Base-by-base conservation (phyloP, 2,113 vertebrate genomes). In the Girardinichthys multiradiatus region DNA sequence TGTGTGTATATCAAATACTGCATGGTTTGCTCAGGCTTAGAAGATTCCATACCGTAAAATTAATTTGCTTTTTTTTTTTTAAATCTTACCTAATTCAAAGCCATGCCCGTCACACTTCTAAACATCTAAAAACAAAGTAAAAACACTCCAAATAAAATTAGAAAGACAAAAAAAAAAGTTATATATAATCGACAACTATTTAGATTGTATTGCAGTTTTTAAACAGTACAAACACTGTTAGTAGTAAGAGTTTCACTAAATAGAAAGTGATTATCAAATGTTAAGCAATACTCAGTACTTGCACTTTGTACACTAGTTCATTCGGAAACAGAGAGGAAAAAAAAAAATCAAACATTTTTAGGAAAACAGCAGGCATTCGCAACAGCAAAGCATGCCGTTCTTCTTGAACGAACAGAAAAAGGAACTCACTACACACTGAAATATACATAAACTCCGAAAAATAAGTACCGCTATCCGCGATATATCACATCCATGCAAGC, bases 201-300 rank as follows among this genome's bases (percentile, higher is more conserved):
- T 94, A 92, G 96, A 96, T 95, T 95, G 96, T 97, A 98, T 94
- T 97, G 97, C 96, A 96, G 95, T 96, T 97, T 64, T 95, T 92
- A 88, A 95, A 96, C 95, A 95, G 95, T 95, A 96, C 91, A 95
- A 96, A 97, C 93, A 96, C 95, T 93, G 95, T 94, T 92, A 88
- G 91, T 92, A 93, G 82, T 92, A 90, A 91, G 89, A 92, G 91
- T 92, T 94, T 90, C 95, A 96, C 92, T 95, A 95, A 95, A 96
- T 89, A 96, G 95, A 96, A 96, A 96, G 94, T 95, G 94, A 96
- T 94, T 94, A 96, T 97, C 95, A 96, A 94, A 94, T 94, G 94
- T 95, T 94, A 97, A 96, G 95, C 95, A 95, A 94, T 96, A 96
- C 94, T 95, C 93, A 95, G 95, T 91, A 95, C 93, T 95, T 95